These are phyloP conservation scores for Euplexia lucipara DNA, from an alignment of 2,888 invertebrate genomes.

Conservation along the genomic window DNA sequence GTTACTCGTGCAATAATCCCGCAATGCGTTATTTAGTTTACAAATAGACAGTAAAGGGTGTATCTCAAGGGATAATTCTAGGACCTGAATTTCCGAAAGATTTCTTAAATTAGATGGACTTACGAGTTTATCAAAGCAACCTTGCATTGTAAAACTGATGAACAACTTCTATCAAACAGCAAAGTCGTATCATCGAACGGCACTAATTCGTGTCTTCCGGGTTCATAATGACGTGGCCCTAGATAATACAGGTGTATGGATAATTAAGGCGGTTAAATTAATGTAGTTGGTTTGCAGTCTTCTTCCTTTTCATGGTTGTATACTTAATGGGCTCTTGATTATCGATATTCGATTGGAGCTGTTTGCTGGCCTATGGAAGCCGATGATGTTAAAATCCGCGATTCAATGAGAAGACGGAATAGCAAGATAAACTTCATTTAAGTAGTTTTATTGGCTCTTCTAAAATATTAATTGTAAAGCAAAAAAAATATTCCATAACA, in stretches of 20 bases:
- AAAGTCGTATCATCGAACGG: conserved; percentile 17
- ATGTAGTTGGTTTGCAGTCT: neutral
- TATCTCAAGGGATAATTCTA: conserved; percentile 12
- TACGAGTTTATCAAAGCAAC: conserved; percentile 15
- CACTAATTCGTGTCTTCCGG: conserved; percentile 59
- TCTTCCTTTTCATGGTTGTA: neutral
- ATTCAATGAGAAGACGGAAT: too few relatives aligned
- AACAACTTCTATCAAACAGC: conserved; percentile 22
- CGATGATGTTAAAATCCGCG: too few relatives aligned
- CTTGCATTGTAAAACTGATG: conserved; percentile 26
- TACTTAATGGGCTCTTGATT: too few relatives aligned
- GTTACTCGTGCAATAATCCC: neutral
- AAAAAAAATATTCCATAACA: too few relatives aligned
- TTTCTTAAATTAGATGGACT: neutral
- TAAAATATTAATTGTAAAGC: too few relatives aligned
- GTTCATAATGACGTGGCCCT: conserved; percentile 45
- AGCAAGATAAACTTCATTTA: too few relatives aligned
- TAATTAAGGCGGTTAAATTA: conserved; percentile 1
- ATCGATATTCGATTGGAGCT: too few relatives aligned
- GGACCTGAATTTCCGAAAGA: neutral
- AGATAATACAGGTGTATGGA: conserved; percentile 46
- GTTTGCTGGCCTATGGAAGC: too few relatives aligned
- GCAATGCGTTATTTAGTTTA: neutral
- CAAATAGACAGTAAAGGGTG: neutral
- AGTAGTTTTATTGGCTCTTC: too few relatives aligned